A percentile compares a stretch with the other conserved stretches of the same genome.
phyloP scores from a whole-genome alignment of 2,113 vertebrate genomes.

The Pituophis catenifer region DNA sequence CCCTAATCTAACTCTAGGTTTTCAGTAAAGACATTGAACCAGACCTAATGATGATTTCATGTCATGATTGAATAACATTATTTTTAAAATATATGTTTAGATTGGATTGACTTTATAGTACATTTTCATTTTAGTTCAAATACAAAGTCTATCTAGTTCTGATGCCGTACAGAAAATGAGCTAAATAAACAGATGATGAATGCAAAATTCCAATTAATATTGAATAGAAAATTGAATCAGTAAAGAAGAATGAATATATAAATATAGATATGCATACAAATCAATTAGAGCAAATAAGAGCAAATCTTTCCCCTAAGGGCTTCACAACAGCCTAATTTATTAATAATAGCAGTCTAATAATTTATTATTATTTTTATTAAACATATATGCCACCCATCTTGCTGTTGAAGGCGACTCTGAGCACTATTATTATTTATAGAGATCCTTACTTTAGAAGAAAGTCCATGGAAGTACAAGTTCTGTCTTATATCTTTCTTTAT shows the following conservation, averaged over 20 bases:
- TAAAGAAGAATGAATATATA: neutral
- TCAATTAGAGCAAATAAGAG: neutral
- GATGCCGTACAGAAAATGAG: neutral
- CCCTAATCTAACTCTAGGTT: neutral
- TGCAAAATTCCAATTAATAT: constrained; percentile 8
- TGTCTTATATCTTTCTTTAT: neutral
- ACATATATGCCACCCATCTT: neutral
- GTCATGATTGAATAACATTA: neutral
- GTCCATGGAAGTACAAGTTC: neutral
- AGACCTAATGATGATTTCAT: neutral
- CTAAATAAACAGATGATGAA: constrained; percentile 10
- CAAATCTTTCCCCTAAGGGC: neutral
- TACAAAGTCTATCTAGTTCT: neutral
- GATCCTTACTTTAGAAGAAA: neutral
- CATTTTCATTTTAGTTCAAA: neutral
- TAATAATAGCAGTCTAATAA: neutral
- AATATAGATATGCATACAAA: neutral
- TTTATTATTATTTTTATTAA: neutral
- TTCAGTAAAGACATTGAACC: neutral
- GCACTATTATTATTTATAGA: neutral
- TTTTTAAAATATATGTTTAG: neutral
- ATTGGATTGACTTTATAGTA: neutral
- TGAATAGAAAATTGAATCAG: neutral
- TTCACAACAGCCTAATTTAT: neutral
- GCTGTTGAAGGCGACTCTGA: neutral